Percentiles rank a stretch among this genome's conserved stretches.
Evolutionary conservation across 2,888 invertebrate species (phyloP).

Genomic region (Nephrocerus scutellatus): DNA sequence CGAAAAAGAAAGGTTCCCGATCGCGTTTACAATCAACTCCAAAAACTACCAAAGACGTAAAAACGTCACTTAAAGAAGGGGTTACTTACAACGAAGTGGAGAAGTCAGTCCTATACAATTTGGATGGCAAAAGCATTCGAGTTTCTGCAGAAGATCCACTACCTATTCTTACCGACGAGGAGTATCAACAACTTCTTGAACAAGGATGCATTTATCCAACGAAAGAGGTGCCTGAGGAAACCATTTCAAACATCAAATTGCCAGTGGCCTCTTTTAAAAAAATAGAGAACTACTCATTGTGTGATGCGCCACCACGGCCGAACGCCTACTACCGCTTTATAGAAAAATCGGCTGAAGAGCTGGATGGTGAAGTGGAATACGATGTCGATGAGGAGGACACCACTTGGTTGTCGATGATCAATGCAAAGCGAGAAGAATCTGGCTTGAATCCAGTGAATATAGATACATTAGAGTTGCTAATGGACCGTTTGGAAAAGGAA

Average conservation of each 20-base stretch:
- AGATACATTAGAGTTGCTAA: conserved; percentile 86
- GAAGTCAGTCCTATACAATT: conserved; percentile 77
- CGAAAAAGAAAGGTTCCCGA: conserved; percentile 57
- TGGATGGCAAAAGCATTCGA: conserved; percentile 71
- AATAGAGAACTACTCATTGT: conserved; percentile 70
- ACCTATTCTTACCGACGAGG: conserved; percentile 63
- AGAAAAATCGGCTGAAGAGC: conserved; percentile 87
- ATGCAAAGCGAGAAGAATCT: conserved; percentile 69
- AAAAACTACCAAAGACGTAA: conserved; percentile 42
- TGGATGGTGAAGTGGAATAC: conserved; percentile 91
- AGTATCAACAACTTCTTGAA: conserved; percentile 47
- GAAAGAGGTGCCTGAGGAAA: conserved; percentile 38
- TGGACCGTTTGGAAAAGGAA: conserved; percentile 97
- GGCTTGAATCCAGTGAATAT: conserved; percentile 72
- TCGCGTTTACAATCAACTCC: conserved; percentile 50
- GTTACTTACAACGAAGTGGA: conserved; percentile 78
- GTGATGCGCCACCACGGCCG: conserved; percentile 76
- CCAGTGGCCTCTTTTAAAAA: conserved; percentile 66
- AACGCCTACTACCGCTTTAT: conserved; percentile 90
- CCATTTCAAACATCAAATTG: conserved; percentile 52
- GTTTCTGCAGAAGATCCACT: conserved; percentile 59
- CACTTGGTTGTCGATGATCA: conserved; percentile 85
- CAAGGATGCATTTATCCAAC: conserved; percentile 42
- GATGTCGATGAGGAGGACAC: conserved; percentile 98
- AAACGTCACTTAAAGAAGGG: conserved; percentile 19